Percentiles rank a stretch among this genome's conserved stretches.
These are phyloP conservation scores for Mustelus asterias DNA, from an alignment of 2,113 vertebrate species.

Conservation along the genomic window DNA sequence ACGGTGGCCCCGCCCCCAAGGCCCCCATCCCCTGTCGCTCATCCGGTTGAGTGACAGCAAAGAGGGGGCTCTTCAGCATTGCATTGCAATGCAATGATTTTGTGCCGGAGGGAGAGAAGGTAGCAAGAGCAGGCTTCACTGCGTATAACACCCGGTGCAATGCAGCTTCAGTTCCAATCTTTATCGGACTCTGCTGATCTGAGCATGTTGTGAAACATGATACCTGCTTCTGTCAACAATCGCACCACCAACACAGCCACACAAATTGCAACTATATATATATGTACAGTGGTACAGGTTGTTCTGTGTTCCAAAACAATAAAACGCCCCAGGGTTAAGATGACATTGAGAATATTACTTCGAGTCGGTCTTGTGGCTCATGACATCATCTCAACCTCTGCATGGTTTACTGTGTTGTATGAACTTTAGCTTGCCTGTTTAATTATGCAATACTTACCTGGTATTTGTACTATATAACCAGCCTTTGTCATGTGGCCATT, in stretches of 20 bases:
- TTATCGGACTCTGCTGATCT: neutral
- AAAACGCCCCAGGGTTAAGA: neutral
- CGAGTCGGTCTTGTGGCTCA: neutral
- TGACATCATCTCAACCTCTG: constrained; percentile 10
- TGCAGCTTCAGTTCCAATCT: neutral
- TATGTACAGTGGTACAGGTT: neutral
- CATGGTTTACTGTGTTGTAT: neutral
- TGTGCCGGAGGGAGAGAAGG: neutral
- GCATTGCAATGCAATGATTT: neutral
- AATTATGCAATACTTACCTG: neutral
- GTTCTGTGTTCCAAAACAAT: neutral
- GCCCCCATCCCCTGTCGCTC: neutral
- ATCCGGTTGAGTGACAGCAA: neutral
- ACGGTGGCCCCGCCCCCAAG: neutral
- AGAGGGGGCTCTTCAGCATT: neutral
- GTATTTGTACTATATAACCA: neutral
- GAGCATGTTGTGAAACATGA: neutral
- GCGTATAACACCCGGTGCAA: neutral
- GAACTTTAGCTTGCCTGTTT: neutral
- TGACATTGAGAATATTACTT: neutral
- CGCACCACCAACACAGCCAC: neutral
- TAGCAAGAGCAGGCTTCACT: neutral
- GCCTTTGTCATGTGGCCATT: neutral
- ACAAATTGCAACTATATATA: neutral
- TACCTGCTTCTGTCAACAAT: neutral